phyloP scores from a whole-genome alignment of 2,113 vertebrate genomes.

The Sula dactylatra region DNA sequence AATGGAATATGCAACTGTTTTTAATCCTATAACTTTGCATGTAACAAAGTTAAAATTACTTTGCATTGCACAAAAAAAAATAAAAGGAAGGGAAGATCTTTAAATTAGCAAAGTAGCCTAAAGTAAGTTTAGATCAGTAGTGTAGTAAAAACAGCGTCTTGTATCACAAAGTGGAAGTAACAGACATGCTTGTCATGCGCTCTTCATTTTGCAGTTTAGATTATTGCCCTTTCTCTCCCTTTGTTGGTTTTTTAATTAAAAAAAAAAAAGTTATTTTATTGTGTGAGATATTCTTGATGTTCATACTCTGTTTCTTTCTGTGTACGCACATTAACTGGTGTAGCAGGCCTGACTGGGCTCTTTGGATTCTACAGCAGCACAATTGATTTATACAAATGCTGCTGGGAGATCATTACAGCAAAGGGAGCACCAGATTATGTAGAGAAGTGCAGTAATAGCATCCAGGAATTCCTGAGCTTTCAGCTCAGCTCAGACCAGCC shows the following conservation, averaged over 20 bases:
- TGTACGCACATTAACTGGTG: background rate
- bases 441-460: background rate
- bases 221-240: background rate
- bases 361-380: background rate
- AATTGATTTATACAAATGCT: background rate
- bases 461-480: background rate
- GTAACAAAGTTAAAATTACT: background rate
- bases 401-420: background rate
- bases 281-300: background rate
- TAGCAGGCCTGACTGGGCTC: background rate
- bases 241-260: background rate
- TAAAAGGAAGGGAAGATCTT: background rate
- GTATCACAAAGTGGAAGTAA: background rate
- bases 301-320: background rate
- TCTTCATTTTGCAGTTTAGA: background rate
- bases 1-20: background rate
- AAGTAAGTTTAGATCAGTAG: background rate
- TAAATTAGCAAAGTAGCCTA: background rate
- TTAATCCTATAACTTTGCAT: background rate
- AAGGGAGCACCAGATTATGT: background rate
- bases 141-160: accelerated
- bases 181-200: background rate
- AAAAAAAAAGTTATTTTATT: background rate
- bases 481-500: background rate
- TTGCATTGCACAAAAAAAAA: background rate